Evolutionary conservation across 1,140 invertebrate genomes (phyloP), one percentile per base, ranked within the genome.

Genomic region (Trichonephila clavipes): DNA sequence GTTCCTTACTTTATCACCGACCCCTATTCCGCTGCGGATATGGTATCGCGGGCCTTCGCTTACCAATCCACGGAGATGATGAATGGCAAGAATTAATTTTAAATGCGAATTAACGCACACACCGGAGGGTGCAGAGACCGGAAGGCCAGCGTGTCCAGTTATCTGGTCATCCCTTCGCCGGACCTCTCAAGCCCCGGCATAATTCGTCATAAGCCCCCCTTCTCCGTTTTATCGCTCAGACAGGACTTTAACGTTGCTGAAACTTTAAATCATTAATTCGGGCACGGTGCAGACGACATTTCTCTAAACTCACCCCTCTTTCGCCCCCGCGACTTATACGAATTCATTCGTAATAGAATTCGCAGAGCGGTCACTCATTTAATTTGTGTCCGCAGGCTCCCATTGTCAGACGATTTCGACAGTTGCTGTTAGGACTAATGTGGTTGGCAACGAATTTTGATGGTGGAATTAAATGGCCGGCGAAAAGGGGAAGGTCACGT

Each of bases 191-290:
- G 72, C 72, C 28, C 51, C 28, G 16, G 12, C 28, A 77, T 77
- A 77, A 77, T 77, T 77, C 72, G 72, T 77, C 72, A 77, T 77
- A 77, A 77, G 72, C 72, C 72, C 72, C 66, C 24, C 66, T 69
- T 77, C 72, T 18, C 72, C 72, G 72, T 77, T 77, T 77, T 77
- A 77, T 77, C 72, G 72, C 72, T 40, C 72, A 40, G 72, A 77
- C 72, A 77, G 72, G 72, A 34, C 72, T 77, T 77, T 77, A 77
- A 34, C 72, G 28, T 28, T 34, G 72, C 28, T 77, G 24, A 77
- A 77, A 77, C 72, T 77, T 77, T 77, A 77, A 77, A 77, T 77
- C 72, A 77, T 77, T 77, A 77, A 77, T 77, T 77, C 72, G 72
- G 72, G 16, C 34, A 51, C 62, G 24, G 28, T 77, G 72, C 72